Base-by-base conservation (phyloP, 2,113 vertebrate species). In the Mesocricetus auratus region DNA sequence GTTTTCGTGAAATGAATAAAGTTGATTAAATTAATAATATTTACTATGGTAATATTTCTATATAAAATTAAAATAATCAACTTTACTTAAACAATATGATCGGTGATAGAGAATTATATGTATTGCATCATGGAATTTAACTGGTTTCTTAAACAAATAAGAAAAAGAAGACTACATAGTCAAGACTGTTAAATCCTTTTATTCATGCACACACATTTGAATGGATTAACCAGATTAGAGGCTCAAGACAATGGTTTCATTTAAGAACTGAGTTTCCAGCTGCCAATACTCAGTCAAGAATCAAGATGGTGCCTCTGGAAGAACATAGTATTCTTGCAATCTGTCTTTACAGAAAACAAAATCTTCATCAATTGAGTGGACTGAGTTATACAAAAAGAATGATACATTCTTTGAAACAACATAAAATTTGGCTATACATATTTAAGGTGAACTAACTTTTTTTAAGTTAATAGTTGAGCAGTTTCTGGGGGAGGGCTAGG, bases 231-330 rank as follows among this genome's bases (percentile, higher is more conserved):
- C 90, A 94, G 93, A 95, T 95, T 75, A 90, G 74, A 93, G 47
- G 7, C 94, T 66, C 94, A 78, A 68, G 86, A 95, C 90, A 91
- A 86, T 15, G 71, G 9, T 85, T 83, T 91, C 66, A 83, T 93
- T 79, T 91, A 96, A 96, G 82, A 90, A 83, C n/a, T 60, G 26
- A 95, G 45, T 88, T 97, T 91, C 79, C 47, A 93, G 83, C 79
- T 97, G 96, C 95, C 95, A 97, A 77, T 87, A 93, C 60, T 86
- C 91, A 96, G 74, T 96, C 87, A 96, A 94, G 92, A 96, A 85
- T 97, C 87, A 96, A 95, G 95, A 96, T 96, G 93, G 96, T 94
- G 26, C 15, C 92, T 96, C 88, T 97, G 93, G 95, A 94, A 94
- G 91, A 97, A 71, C 36, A 93, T 36, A 93, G 91, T 95, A 75